Evolutionary conservation across 1,140 invertebrate species (phyloP), one percentile per base, ranked within the genome.

Genomic region (Lasioglossum baleicum): DNA sequence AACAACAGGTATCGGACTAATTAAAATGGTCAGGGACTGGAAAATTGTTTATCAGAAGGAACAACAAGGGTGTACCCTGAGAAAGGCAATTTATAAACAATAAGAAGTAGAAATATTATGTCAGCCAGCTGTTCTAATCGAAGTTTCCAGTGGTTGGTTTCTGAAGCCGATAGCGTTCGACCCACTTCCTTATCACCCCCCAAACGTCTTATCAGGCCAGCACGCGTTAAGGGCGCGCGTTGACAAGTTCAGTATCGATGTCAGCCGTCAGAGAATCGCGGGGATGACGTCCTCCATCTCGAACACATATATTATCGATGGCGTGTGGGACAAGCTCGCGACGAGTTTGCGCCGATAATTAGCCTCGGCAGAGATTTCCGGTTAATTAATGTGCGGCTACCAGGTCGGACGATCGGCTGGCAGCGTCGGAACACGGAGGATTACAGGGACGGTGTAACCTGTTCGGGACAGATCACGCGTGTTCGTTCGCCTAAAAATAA

Each of bases 261-360:
- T 31, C 31, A 69, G 69, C 65, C 58, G 73, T 65, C 72, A 71
- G 15, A 68, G 72, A 77, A 83, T 81, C 58, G 63, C 75, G 75
- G 71, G 44, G 8, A 11, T 3, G 44, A 2, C 10, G 44, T 61
- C 68, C 44, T 53, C 15, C 63, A 56, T 69, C 48, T 44, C 61
- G 42, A 70, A 53, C 79, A 61, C 51, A 70, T 75, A 64, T 67
- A 80, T 85, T 85, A 85, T 86, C 83, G 71, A 60, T 40, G 51
- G 65, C 35, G 56, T 42, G 63, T 42, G 83, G 77, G 84, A 70
- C 68, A 44, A 66, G 72, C 71, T 75, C 66, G 80, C 84, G 83
- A 85, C 84, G 83, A 85, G 81, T 72, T 86, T 83, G 83, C 84
- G 80, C 76, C 72, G 84, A 85, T 86, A 86, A 86, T 86, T 80